These are phyloP conservation scores for Paelopatides confundens DNA, from an alignment of 53 echinoderm and acorn worm species.

Conservation along the genomic window DNA sequence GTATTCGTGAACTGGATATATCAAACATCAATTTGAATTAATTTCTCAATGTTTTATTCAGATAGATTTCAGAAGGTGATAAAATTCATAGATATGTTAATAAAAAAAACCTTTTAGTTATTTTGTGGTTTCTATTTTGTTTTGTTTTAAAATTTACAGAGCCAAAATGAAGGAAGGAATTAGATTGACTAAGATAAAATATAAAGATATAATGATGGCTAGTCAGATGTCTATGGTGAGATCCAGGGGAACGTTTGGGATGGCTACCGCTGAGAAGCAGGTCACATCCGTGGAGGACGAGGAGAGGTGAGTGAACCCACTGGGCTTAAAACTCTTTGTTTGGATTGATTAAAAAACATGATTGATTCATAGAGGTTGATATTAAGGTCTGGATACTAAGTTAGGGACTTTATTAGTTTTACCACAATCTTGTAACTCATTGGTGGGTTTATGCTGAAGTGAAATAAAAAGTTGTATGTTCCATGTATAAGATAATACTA, in stretches of 20 bases:
- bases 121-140: background rate
- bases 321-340: too few relatives aligned
- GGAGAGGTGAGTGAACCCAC: background rate
- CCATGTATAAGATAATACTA: too few relatives aligned
- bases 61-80: background rate
- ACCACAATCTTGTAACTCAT: too few relatives aligned
- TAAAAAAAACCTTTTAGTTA: background rate
- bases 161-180: slow-evolving; percentile 32
- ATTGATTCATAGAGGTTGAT: too few relatives aligned
- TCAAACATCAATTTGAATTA: too few relatives aligned
- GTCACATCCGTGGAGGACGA: background rate
- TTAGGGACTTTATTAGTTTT: too few relatives aligned
- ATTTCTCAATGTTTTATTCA: too few relatives aligned
- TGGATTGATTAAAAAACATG: too few relatives aligned
- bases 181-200: slow-evolving; percentile 23
- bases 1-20: too few relatives aligned
- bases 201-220: background rate
- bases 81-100: background rate
- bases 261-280: slow-evolving; percentile 38
- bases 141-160: background rate
- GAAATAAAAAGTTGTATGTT: too few relatives aligned
- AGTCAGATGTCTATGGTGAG: slow-evolving; percentile 46
- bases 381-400: too few relatives aligned
- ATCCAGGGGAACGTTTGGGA: slow-evolving; percentile 40
- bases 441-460: too few relatives aligned